Evolutionary conservation across 2,888 invertebrate species (phyloP), one percentile per base, ranked within the genome.

Genomic region (Mesorhabditis sp.): DNA sequence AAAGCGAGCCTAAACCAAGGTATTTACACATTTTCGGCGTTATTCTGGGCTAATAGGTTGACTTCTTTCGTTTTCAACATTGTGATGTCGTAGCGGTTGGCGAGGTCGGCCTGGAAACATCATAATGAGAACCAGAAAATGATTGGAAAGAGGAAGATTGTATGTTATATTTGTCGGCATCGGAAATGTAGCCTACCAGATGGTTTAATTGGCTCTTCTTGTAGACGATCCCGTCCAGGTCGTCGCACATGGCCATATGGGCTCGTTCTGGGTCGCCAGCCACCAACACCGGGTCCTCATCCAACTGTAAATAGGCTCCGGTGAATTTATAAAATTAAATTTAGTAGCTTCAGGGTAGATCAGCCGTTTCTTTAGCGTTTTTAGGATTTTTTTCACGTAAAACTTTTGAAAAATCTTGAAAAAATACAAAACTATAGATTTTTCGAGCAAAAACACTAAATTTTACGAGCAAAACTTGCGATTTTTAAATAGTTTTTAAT

Each of bases 141-240:
- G 28, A 28, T 28, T 28, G 28, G 28, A 28, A 28, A 28, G 28
- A 28, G 28, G 28, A 28, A 28, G 28, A 28, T 28, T 28, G 28
- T 28, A 28, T 28, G 28, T 28, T 28, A 28, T 28, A 28, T 28
- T 28, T 28, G 28, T 28, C 28, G 28, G 28, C 28, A 28, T 28
- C 28, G 28, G 28, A 28, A 28, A 28, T 28, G 28, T 28, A 28
- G 81, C 87, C 83, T 85, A 89, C 89, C 75, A 91, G 91, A 62
- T 90, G 89, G 28, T 90, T 89, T 0, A 94, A 88, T 86, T 86
- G 85, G 62, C 79, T 82, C 68, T 81, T 79, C 70, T 83, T 82
- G 69, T 85, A 85, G 7, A 85, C 82, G 45, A 85, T 77, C 13
- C 85, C 85, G 13, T 79, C 82, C 68, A 80, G 68, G 7, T 80